Base-by-base conservation (phyloP, 2,113 vertebrate species). In the Tetraodon nigroviridis region DNA sequence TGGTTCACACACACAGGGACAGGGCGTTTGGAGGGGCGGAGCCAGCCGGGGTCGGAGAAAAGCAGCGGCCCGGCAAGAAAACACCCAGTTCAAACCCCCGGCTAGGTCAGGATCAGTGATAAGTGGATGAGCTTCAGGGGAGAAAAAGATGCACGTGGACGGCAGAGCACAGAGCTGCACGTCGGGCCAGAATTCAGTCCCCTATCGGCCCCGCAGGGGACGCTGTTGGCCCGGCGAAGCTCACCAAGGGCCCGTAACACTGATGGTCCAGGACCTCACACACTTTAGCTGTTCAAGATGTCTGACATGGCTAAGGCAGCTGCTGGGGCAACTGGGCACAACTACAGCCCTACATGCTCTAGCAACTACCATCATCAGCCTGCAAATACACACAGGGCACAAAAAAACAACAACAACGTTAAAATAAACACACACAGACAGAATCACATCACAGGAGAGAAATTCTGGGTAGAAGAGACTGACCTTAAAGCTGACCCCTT, bases 401-500 rank as follows among this genome's bases (percentile, higher is more conserved):
- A 63, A 5, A 61, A 51, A 58, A 51, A 68, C 65, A 58, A 17
- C 27, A 51, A 61, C 41, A 54, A 61, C n/a, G n/a, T n/a, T n/a
- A n/a, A n/a, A n/a, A n/a, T n/a, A n/a, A n/a, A n/a, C n/a, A n/a
- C n/a, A 44, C 42, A 47, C 58, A 49, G 55, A 51, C 11, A 22
- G 19, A 22, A 37, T 37, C 32, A 37, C 32, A 37, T 37, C 19
- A 22, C 21, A 51, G 22, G 21, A 51, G 21, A 51, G 64, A 69
- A 63, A 77, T 67, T 69, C 57, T 82, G 71, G 48, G 61, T 80
- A 80, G 80, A 73, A 77, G 70, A 89, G 67, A 92, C 91, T 92
- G 87, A 92, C 91, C 91, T 92, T 92, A 90, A 92, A 91, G 90
- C 89, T 90, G 90, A 92, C 88, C 84, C 85, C 91, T 90, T 92